These are phyloP conservation scores for Drosophila quinaria DNA, from an alignment of 2,888 invertebrate genomes.

Conservation along the genomic window DNA sequence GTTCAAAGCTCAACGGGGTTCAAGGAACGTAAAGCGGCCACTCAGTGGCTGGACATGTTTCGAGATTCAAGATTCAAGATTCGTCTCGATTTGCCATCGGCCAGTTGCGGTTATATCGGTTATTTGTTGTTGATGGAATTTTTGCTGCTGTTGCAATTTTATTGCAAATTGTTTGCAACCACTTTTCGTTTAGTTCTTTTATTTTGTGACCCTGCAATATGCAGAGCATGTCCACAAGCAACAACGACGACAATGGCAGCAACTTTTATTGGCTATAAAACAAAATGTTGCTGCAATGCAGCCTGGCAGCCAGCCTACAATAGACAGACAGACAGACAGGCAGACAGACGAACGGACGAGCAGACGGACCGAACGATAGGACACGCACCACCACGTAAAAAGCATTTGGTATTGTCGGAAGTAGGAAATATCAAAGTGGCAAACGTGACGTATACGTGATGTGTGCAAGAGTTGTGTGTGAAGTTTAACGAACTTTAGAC, in stretches of 20 bases:
- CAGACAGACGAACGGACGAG: not conserved
- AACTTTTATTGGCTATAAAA: conserved; percentile 48
- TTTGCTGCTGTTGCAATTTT: conserved; percentile 56
- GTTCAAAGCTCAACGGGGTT: conserved; percentile 69
- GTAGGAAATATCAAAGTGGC: conserved; percentile 23
- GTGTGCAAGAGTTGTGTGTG: conserved; percentile 26
- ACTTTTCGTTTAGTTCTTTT: conserved; percentile 20
- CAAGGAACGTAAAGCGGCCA: conserved; percentile 40
- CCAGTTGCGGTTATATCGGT: conserved; percentile 4
- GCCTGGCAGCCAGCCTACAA: conserved; percentile 43
- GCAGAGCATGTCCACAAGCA: conserved; percentile 66
- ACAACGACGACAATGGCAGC: conserved; percentile 24
- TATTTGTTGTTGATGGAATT: conserved; percentile 34
- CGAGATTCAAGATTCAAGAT: conserved; percentile 48
- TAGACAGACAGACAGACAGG: conserved; percentile 4
- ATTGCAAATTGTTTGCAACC: conserved; percentile 77
- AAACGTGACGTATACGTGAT: conserved; percentile 57
- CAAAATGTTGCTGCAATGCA: conserved; percentile 74
- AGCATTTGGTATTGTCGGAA: conserved; percentile 17
- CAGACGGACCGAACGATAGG: conserved; percentile 3
- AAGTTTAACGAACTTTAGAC: conserved; percentile 21
- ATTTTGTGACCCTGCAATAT: conserved; percentile 66
- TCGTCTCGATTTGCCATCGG: conserved; percentile 20
- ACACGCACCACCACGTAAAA: conserved; percentile 27
- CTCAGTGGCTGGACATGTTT: conserved; percentile 65